A percentile compares a stretch with the other conserved stretches of the same genome.
These are phyloP conservation scores for Drosophila mauritiana DNA, from an alignment of 1,140 invertebrate genomes.

Conservation along the genomic window DNA sequence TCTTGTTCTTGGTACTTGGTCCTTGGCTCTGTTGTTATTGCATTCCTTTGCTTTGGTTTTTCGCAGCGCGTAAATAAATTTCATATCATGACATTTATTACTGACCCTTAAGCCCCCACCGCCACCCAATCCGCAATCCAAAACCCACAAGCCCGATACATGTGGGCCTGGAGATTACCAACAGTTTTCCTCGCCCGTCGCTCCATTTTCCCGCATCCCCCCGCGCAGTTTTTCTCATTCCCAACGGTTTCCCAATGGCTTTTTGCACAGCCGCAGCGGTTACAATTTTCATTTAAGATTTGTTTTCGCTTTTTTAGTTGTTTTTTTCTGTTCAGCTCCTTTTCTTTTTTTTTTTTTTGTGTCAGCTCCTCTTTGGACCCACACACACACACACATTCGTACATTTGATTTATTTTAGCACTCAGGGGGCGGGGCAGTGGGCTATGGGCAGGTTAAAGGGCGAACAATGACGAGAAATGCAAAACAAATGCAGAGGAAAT, in stretches of 20 bases:
- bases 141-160: slow-evolving; percentile 52
- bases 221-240: slow-evolving; percentile 22
- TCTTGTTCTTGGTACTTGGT: slow-evolving; percentile 22
- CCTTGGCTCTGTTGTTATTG: slow-evolving; percentile 54
- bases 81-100: slow-evolving; percentile 82
- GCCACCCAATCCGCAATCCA: slow-evolving; percentile 36
- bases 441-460: slow-evolving; percentile 19
- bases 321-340: slow-evolving; percentile 1
- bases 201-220: not conserved
- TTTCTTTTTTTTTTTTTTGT: slow-evolving; percentile 9
- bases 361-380: slow-evolving; percentile 19
- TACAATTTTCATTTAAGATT: slow-evolving; percentile 82
- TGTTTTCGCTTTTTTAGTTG: slow-evolving; percentile 61
- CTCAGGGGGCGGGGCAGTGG: slow-evolving; percentile 35
- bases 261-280: slow-evolving; percentile 53
- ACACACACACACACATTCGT: slow-evolving; percentile 23
- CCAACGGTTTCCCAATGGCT: slow-evolving; percentile 53
- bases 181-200: slow-evolving; percentile 22
- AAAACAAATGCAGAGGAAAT: slow-evolving; percentile 65
- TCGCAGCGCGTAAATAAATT: slow-evolving; percentile 80
- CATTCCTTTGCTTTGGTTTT: slow-evolving; percentile 79
- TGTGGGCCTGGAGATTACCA: slow-evolving; percentile 61
- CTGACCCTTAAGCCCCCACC: slow-evolving; percentile 71
- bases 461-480: slow-evolving; percentile 38
- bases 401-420: slow-evolving; percentile 79